Base-by-base conservation (phyloP, 2,888 invertebrate genomes). In the Epinotia brunnichana region DNA sequence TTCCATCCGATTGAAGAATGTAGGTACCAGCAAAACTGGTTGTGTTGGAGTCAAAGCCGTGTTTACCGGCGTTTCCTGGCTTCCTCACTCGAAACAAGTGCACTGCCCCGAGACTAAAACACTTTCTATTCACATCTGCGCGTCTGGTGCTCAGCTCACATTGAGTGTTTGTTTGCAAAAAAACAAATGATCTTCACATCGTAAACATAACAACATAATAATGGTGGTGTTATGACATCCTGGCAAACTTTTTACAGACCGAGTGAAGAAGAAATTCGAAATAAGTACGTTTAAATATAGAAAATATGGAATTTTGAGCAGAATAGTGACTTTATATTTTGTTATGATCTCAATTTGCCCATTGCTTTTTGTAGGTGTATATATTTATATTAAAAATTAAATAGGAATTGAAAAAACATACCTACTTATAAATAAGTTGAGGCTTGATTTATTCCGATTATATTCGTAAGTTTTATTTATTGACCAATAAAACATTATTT, bases 71-170 rank as follows among this genome's bases (percentile, higher is more conserved):
- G 24, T 70, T 70, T 70, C 74, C 74, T 67, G 62, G 70, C 70
- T 74, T 70, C 70, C 74, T 74, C 44, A 19, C 70, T 70, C 70
- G 60, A 74, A 67, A 56, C 66, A 71, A 67, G 67, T 68, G 66
- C 71, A 66, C 74, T 70, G 76, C 74, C 68, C 73, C 69, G 70
- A 66, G 60, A 68, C 73, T 73, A 62, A 66, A 60, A 62, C 74
- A 74, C 73, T 73, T 73, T 73, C 73, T 73, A 73, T 73, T 73
- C 73, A 69, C 71, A 69, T 69, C 69, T 69, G 57, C 61, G 60
- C 73, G 69, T 69, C 63, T 69, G 59, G 51, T 68, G 57, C 57
- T 63, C 69, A 41, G 57, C 57, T 63, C 69, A 41, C 69, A 59
- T 68, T 57, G 68, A 63, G 59, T 54, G 54, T 61, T 56, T 62